Evolutionary conservation across 2,113 vertebrate species (phyloP), one percentile per base, ranked within the genome.

Genomic region (Riparia riparia): DNA sequence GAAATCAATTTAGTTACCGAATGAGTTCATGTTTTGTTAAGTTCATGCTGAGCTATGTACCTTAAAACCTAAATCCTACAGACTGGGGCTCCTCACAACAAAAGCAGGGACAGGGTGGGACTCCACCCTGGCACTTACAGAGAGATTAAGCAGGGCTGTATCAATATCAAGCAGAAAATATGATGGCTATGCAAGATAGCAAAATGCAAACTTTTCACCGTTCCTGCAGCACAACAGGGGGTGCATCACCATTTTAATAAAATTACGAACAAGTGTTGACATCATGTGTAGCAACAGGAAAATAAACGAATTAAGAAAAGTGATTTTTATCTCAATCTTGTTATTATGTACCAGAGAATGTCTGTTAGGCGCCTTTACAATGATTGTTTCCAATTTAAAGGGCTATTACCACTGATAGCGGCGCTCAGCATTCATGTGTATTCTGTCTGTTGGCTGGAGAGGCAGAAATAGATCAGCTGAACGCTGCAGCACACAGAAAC

Each of bases 281-380:
- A 37, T 5, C 57, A 65, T 51, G 60, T 45, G 73, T 53, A 68
- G 91, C 82, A 95, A 90, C 51, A 58, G 89, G 90, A 90, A 96
- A 96, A 64, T 32, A 69, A 91, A 56, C 4, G 3, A 93, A 97
- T 95, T 92, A 95, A 53, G 14, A 22, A 39, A 72, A 93, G 83
- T 47, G 54, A 57, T 79, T 94, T 96, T 96, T 86, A 57, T 61
- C 85, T 82, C 88, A 34, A 29, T 72, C 61, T 93, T 74, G 29
- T 93, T 96, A 72, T 92, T 92, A 89, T 6, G 20, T 70, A 29
- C 17, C 66, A 34, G 45, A 45, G 47, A 65, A 82, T 37, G 41
- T 53, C 44, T 69, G 57, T 47, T 61, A 51, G 82, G 57, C 64
- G 64, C 79, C 32, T 78, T 95, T 65, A 51, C 65, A 66, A 1